A percentile compares a stretch with the other conserved stretches of the same genome.
phyloP scores from a whole-genome alignment of 2,797 vertebrate genomes.

The Trachurus trachurus region DNA sequence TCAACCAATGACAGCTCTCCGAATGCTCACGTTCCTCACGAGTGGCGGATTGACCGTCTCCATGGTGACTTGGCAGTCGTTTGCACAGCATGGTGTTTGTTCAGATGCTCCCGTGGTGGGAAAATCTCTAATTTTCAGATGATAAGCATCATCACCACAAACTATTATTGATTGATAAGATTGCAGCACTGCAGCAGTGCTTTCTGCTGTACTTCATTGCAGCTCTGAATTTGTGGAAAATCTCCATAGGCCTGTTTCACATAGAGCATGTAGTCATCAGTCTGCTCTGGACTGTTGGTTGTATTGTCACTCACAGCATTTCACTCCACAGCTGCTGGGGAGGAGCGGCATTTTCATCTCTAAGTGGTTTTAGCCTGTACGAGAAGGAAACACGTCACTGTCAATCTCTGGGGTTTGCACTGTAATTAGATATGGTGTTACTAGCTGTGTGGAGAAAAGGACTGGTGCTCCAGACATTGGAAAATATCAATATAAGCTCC shows the following conservation, averaged over 20 bases:
- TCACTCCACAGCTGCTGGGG: background rate
- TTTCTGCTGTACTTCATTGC: background rate
- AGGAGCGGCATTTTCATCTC: background rate
- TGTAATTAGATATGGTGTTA: conserved; percentile 1
- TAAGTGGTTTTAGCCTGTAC: background rate
- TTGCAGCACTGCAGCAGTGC: background rate
- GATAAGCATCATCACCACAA: background rate
- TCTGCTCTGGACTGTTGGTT: background rate
- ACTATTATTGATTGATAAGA: background rate
- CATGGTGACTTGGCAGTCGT: conserved; percentile 69
- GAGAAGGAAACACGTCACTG: background rate
- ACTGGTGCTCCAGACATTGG: background rate
- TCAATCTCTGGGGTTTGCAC: conserved; percentile 18
- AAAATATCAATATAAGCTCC: background rate
- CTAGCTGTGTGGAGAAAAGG: background rate
- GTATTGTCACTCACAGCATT: conserved; percentile 11
- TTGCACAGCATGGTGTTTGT: conserved; percentile 40
- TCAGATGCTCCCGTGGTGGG: conserved; percentile 23
- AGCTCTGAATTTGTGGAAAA: background rate
- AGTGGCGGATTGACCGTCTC: conserved; percentile 48
- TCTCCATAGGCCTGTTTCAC: background rate
- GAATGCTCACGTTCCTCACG: conserved; percentile 60
- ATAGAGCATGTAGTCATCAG: background rate
- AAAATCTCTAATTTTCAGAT: conserved; percentile 1
- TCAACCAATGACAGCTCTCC: conserved; percentile 49